Evolutionary conservation across 2,888 invertebrate genomes (phyloP), one percentile per base, ranked within the genome.

Genomic region (Sympetrum striolatum): DNA sequence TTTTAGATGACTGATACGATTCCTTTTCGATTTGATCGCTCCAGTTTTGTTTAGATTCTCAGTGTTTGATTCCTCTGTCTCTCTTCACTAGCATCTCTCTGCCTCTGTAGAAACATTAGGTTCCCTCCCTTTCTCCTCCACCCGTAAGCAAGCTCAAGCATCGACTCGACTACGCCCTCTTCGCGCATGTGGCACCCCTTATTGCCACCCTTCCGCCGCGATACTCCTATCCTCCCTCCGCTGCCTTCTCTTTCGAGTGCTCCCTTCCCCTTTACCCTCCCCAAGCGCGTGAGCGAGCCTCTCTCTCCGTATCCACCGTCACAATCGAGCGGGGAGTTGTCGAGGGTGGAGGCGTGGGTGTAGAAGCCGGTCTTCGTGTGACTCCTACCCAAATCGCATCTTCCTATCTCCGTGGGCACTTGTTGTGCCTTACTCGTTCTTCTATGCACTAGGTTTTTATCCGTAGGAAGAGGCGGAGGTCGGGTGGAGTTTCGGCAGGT

Each of bases 241-340:
- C 15, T 53, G 10, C 82, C 3, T 53, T 53, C 82, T n/a, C 53
- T 58, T 31, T 35, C 60, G 18, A 22, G 18, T 35, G 35, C n/a
- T 37, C 86, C 60, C 44, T 44, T 44, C 44, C 81, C 48, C 81
- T 8, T 53, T 58, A 60, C 86, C 37, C 82, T 35, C n/a, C 37
- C 58, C 22, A 15, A 53, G 31, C 48, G 53, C 35, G 82, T 18
- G 53, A 82, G 60, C 60, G 82, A 15, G 14, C 18, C 81, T 73
- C 73, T 73, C 73, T 73, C 73, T 73, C 25, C 25, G 73, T 25
- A 25, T 3, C 73, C 73, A 73, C 73, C 73, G 73, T 82, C 86
- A 86, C 58, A 60, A 86, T 86, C 86, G 86, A 86, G 86, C 86
- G 86, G 37, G 60, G 35, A 86, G 60, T 18, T 37, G 86, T 25